phyloP scores from a whole-genome alignment of 2,888 invertebrate genomes.

The Drymonia ruficornis region DNA sequence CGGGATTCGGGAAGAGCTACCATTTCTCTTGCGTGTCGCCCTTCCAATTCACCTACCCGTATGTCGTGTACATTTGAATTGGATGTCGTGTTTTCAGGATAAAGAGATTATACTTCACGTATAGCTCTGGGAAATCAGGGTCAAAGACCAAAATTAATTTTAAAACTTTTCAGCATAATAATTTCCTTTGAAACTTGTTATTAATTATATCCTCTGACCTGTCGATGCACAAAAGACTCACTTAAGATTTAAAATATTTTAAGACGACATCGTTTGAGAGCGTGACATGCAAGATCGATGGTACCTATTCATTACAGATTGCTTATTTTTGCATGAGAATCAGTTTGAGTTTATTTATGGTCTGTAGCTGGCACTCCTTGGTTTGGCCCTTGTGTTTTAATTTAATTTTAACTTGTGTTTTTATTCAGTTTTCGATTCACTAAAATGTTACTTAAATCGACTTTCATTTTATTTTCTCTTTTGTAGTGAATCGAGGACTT shows the following conservation, averaged over 20 bases:
- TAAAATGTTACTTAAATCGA: constrained; percentile 29
- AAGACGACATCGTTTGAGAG: constrained; percentile 20
- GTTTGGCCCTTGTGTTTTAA: constrained; percentile 79
- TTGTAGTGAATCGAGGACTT: constrained; percentile 46
- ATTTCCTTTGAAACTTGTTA: background rate
- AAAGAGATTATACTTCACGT: background rate
- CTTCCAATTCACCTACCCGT: constrained; percentile 79
- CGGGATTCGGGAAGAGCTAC: constrained; percentile 82
- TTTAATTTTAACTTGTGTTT: constrained; percentile 47
- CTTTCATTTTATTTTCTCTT: constrained; percentile 16
- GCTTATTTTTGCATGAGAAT: constrained; percentile 78
- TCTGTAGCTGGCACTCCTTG: constrained; percentile 83
- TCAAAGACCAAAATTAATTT: background rate
- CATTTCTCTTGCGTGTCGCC: constrained; percentile 83
- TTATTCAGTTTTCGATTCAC: constrained; percentile 49
- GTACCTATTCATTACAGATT: constrained; percentile 60
- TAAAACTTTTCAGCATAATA: background rate
- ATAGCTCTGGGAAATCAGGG: background rate
- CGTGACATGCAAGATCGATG: constrained; percentile 55
- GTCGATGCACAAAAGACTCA: background rate
- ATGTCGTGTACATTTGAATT: constrained; percentile 77
- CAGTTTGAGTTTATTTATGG: constrained; percentile 61
- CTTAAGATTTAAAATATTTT: background rate
- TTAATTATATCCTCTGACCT: background rate
- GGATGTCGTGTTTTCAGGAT: background rate